These are phyloP conservation scores for Sphaerophoria taeniata DNA, from an alignment of 2,888 invertebrate genomes.

Conservation along the genomic window DNA sequence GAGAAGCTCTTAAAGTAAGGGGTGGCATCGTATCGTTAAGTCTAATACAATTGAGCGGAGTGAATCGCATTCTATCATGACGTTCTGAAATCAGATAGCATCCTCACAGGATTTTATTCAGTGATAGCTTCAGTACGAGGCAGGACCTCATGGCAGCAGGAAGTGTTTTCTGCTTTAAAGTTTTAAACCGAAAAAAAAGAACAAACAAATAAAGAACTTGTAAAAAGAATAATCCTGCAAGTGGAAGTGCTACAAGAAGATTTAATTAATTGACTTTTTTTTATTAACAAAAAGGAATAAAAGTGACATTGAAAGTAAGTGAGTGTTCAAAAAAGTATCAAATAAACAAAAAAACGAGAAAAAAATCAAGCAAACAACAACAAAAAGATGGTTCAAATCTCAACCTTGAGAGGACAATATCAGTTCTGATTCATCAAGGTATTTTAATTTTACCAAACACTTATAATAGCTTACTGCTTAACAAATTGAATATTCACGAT, in stretches of 20 bases:
- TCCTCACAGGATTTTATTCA: slow-evolving; percentile 76
- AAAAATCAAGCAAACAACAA: slow-evolving; percentile 5
- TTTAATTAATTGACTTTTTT: not conserved
- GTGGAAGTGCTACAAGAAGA: slow-evolving; percentile 18
- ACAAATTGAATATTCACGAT: slow-evolving; percentile 40
- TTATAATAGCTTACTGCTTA: slow-evolving; percentile 4
- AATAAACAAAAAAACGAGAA: slow-evolving; percentile 7
- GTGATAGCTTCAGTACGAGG: slow-evolving; percentile 82
- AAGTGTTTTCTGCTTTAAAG: slow-evolving; percentile 79
- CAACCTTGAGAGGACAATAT: slow-evolving; percentile 36
- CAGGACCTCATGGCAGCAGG: slow-evolving; percentile 83
- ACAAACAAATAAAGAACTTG: not conserved
- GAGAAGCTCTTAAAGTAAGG: not conserved
- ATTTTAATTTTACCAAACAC: slow-evolving; percentile 34
- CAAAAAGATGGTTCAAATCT: slow-evolving; percentile 36
- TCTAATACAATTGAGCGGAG: slow-evolving; percentile 36
- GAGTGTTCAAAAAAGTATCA: slow-evolving; percentile 36
- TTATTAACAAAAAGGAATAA: not conserved
- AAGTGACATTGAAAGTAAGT: slow-evolving; percentile 57
- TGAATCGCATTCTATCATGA: slow-evolving; percentile 37
- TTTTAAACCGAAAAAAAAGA: slow-evolving; percentile 4
- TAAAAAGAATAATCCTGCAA: slow-evolving; percentile 10
- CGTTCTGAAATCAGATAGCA: slow-evolving; percentile 76
- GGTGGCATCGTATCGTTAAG: slow-evolving; percentile 25
- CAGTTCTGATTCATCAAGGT: not conserved